Evolutionary conservation across 1,140 invertebrate genomes (phyloP).

Genomic region (Tetragonula clypearis): DNA sequence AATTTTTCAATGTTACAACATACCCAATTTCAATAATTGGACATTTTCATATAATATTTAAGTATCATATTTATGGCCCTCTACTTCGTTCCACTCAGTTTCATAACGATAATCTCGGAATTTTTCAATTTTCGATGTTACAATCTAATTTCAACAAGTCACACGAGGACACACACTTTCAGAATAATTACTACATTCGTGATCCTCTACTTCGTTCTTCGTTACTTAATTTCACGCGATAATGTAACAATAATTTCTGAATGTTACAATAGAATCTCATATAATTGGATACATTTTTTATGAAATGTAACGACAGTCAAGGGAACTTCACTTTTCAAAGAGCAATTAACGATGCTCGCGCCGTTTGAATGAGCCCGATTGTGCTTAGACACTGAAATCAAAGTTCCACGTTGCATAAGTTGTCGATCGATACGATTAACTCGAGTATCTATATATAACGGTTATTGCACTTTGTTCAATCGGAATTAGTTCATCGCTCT

Average conservation of each 20-base stretch:
- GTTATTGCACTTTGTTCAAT: conserved; percentile 50
- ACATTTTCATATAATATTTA: too few relatives aligned
- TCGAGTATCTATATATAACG: conserved; percentile 28
- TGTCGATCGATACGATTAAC: conserved; percentile 49
- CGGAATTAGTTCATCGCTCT: conserved; percentile 43
- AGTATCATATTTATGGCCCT: too few relatives aligned
- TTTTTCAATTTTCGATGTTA: too few relatives aligned
- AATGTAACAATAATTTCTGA: background rate
- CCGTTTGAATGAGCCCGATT: background rate
- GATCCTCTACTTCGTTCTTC: too few relatives aligned
- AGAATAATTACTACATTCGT: too few relatives aligned
- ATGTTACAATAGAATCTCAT: background rate
- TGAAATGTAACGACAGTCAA: background rate
- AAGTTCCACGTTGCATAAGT: conserved; percentile 15
- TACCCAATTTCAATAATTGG: too few relatives aligned
- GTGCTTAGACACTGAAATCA: conserved; percentile 8
- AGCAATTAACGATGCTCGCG: background rate
- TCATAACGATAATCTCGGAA: too few relatives aligned
- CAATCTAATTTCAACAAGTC: too few relatives aligned
- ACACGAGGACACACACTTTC: too few relatives aligned
- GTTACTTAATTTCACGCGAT: too few relatives aligned
- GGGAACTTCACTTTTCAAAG: background rate
- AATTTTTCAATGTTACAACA: too few relatives aligned
- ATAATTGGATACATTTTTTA: background rate
- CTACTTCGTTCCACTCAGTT: too few relatives aligned